These are phyloP conservation scores for Andricus grossulariae DNA, from an alignment of 1,140 invertebrate genomes.

Conservation along the genomic window DNA sequence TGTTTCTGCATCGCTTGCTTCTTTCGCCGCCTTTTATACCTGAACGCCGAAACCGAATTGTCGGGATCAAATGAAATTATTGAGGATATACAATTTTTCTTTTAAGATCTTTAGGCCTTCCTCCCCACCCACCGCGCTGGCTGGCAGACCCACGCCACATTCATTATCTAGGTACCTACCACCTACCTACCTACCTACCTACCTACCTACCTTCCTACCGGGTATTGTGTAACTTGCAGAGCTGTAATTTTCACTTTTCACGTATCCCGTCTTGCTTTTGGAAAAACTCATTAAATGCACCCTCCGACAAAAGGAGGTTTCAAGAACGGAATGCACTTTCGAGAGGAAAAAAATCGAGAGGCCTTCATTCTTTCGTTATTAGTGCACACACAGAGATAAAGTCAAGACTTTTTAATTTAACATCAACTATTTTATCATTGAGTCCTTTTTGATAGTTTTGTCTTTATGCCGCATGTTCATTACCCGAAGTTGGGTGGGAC, in stretches of 20 bases:
- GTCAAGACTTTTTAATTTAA: too few species aligned
- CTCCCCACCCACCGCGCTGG: not conserved
- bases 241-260: slow-evolving; percentile 33
- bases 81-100: slow-evolving; percentile 50
- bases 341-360: not conserved
- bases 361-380: not conserved
- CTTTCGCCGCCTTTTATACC: slow-evolving; percentile 53
- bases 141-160: not conserved
- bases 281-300: slow-evolving; percentile 38
- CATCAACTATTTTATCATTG: too few species aligned
- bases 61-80: slow-evolving; percentile 57
- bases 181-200: not conserved
- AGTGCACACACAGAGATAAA: too few species aligned
- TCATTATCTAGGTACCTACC: not conserved
- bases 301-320: slow-evolving; percentile 2
- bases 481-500: too few species aligned
- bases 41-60: slow-evolving; percentile 49
- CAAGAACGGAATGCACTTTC: slow-evolving; percentile 18
- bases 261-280: not conserved
- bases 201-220: too few species aligned
- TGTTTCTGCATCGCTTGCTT: slow-evolving; percentile 38
- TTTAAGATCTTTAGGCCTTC: not conserved
- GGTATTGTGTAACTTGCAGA: slow-evolving; percentile 32
- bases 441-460: too few species aligned
- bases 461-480: too few species aligned